Percentiles rank a stretch among this genome's conserved stretches.
Evolutionary conservation across 1,140 invertebrate genomes (phyloP).

Genomic region (Drosophila parabipectinata): DNA sequence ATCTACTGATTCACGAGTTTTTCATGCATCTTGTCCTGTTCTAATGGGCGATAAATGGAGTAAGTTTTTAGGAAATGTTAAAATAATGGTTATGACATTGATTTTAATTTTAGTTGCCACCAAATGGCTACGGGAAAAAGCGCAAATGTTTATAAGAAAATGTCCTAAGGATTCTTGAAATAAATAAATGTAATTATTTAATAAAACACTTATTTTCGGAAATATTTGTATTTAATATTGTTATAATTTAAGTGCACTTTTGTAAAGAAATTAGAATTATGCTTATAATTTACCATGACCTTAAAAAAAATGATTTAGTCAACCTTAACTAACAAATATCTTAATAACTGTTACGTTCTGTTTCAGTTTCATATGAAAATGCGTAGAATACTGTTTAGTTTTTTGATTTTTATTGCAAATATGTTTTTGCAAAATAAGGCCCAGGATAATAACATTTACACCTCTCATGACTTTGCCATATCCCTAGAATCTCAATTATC

Average conservation of each 20-base stretch:
- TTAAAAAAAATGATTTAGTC: not conserved
- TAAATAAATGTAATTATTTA: not conserved
- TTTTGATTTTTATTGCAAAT: not conserved
- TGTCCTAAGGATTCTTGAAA: slow-evolving; percentile 4
- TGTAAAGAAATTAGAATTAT: too few species aligned
- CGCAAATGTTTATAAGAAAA: slow-evolving; percentile 26
- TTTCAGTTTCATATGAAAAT: not conserved
- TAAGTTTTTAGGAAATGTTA: not conserved
- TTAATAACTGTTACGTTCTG: too few species aligned
- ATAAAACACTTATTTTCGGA: not conserved
- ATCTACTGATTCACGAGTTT: slow-evolving; percentile 4
- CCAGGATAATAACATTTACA: not conserved
- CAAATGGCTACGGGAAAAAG: slow-evolving; percentile 21
- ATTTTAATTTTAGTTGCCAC: slow-evolving; percentile 28
- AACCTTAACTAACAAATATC: not conserved
- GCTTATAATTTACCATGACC: not conserved
- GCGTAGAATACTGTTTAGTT: not conserved
- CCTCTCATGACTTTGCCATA: slow-evolving; percentile 12
- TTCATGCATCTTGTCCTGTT: slow-evolving; percentile 28
- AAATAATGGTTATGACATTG: not conserved
- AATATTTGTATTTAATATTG: too few species aligned
- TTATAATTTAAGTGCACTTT: too few species aligned
- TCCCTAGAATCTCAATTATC: slow-evolving; percentile 14
- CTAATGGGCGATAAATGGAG: slow-evolving; percentile 31
- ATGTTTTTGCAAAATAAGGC: not conserved